Conservation (phyloP, 2,888 invertebrate species). For the Trimorus sp. region DNA sequence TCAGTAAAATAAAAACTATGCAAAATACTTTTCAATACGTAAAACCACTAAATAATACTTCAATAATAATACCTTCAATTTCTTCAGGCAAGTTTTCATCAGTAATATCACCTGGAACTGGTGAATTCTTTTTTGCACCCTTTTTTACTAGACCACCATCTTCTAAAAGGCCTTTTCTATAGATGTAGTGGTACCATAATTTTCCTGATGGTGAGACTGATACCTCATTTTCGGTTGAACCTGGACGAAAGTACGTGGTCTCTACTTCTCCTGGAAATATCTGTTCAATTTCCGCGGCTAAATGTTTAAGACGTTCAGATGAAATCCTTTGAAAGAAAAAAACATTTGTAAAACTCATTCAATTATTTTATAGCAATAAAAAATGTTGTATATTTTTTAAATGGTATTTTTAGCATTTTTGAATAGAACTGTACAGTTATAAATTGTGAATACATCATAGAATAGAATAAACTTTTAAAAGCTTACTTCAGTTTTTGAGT, state of each 20-base stretch:
- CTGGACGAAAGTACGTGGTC: slow-evolving; percentile 20
- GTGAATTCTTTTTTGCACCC: neutral
- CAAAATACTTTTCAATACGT: neutral
- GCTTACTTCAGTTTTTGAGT: slow-evolving; percentile 1
- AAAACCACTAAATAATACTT: neutral
- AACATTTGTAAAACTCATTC: too few species aligned
- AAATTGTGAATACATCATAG: too few species aligned
- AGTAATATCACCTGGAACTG: neutral
- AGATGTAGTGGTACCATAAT: slow-evolving; percentile 39
- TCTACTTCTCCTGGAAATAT: slow-evolving; percentile 19
- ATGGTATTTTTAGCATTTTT: too few species aligned
- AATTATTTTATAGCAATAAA: too few species aligned
- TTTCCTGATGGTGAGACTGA: slow-evolving; percentile 19
- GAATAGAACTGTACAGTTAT: too few species aligned
- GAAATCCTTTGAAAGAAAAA: slow-evolving; percentile 35
- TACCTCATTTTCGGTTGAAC: slow-evolving; percentile 12
- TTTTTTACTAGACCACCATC: neutral
- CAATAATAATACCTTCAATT: too few species aligned
- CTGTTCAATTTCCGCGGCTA: slow-evolving; percentile 23
- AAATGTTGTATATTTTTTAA: too few species aligned
- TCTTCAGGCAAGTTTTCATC: neutral
- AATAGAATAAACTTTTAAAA: neutral
- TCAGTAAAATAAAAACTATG: too few species aligned
- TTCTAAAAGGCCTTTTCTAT: slow-evolving; percentile 25
- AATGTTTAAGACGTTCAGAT: slow-evolving; percentile 16